Evolutionary conservation across 2,888 invertebrate genomes (phyloP).

Genomic region (Tortricodes alternella): DNA sequence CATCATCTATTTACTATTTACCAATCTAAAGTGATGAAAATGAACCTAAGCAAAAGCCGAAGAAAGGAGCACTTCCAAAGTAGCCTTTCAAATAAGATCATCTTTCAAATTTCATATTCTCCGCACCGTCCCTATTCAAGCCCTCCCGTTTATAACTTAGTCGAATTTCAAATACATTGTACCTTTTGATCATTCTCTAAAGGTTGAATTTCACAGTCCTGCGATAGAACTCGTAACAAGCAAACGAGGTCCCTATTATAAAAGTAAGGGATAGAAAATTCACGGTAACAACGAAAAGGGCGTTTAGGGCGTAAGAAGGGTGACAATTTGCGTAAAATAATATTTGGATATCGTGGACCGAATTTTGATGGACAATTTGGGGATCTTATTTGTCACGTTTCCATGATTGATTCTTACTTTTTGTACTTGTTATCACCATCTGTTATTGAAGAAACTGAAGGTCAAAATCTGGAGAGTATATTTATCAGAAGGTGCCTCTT

Average conservation of each 20-base stretch:
- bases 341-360: slow-evolving; percentile 15
- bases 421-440: background rate
- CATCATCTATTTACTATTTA: too few species aligned
- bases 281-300: background rate
- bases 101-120: slow-evolving; percentile 26
- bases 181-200: slow-evolving; percentile 25
- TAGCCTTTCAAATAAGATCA: slow-evolving; percentile 23
- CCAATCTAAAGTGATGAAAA: too few species aligned
- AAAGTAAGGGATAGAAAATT: slow-evolving; percentile 9
- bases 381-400: slow-evolving; percentile 7
- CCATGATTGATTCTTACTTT: background rate
- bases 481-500: too few species aligned
- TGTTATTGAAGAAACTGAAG: too few species aligned
- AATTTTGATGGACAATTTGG: slow-evolving; percentile 15
- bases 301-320: slow-evolving; percentile 4
- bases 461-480: too few species aligned
- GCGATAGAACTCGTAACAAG: background rate
- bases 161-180: slow-evolving; percentile 28
- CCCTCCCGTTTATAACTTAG: background rate
- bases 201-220: slow-evolving; percentile 21
- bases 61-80: slow-evolving; percentile 1
- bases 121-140: slow-evolving; percentile 3
- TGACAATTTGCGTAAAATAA: slow-evolving; percentile 25
- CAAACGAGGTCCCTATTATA: slow-evolving; percentile 18
- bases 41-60: too few species aligned